Percentiles rank a stretch among this genome's conserved stretches.
Conservation (phyloP, 2,888 invertebrate species). For the Drosophila formosana region DNA sequence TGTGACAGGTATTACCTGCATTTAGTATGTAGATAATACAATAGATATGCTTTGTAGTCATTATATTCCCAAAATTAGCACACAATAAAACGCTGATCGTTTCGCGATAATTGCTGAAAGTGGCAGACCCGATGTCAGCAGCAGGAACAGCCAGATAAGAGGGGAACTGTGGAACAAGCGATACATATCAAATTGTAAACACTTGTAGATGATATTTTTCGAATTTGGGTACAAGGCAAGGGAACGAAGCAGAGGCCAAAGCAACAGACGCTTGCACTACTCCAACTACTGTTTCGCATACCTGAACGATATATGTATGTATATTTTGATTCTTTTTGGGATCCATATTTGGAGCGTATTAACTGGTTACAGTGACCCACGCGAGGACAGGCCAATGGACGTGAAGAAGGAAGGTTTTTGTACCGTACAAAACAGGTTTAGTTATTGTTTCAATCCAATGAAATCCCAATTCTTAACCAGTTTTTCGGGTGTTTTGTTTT, state of each 20-base stretch:
- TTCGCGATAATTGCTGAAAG: constrained; percentile 20
- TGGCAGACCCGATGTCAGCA: neutral
- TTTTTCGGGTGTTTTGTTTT: constrained; percentile 11
- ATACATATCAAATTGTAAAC: constrained; percentile 33
- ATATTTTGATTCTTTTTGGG: constrained; percentile 6
- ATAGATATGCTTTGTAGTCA: constrained; percentile 21
- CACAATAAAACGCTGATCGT: constrained; percentile 22
- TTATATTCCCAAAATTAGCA: constrained; percentile 31
- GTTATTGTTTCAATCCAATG: constrained; percentile 27
- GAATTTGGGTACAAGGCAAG: constrained; percentile 4
- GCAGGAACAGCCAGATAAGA: constrained; percentile 27
- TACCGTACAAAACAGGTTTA: constrained; percentile 43
- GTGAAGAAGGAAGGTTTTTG: constrained; percentile 20
- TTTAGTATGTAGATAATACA: constrained; percentile 21
- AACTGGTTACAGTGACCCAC: constrained; percentile 67
- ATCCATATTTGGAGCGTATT: constrained; percentile 17
- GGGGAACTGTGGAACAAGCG: neutral
- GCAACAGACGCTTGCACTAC: constrained; percentile 24
- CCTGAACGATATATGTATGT: neutral
- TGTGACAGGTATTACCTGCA: constrained; percentile 8
- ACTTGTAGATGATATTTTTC: constrained; percentile 19
- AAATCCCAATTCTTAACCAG: constrained; percentile 18
- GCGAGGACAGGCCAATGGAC: constrained; percentile 49
- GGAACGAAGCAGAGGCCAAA: constrained; percentile 11
- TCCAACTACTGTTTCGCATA: neutral